phyloP scores from a whole-genome alignment of 1,140 invertebrate genomes.

The Homalodisca vitripennis region DNA sequence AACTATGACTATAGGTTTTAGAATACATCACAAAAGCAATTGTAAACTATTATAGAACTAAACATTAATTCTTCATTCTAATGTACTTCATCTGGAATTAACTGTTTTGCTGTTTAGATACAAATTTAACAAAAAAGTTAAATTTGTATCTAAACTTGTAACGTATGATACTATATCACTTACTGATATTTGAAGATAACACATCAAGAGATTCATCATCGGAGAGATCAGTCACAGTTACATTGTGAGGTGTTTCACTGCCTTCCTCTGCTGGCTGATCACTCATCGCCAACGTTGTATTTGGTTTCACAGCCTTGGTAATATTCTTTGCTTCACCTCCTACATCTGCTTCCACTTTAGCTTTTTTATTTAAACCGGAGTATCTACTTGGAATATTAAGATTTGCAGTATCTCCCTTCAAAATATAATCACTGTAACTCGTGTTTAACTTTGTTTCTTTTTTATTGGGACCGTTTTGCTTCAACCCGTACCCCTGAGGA shows the following conservation, averaged over 20 bases:
- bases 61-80: no score
- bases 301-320: background rate
- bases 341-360: background rate
- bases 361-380: background rate
- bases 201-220: background rate
- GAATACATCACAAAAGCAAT: background rate
- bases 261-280: background rate
- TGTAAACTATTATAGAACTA: background rate
- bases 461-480: background rate
- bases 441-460: conserved; percentile 7
- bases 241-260: background rate
- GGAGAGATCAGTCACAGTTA: background rate
- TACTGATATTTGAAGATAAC: background rate
- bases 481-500: background rate
- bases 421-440: background rate
- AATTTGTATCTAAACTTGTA: background rate
- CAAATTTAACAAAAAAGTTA: background rate
- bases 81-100: no score
- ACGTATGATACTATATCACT: background rate
- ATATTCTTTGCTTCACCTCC: background rate
- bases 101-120: no score
- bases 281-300: background rate
- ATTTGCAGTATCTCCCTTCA: background rate
- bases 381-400: background rate
- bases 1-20: no score